Percentiles rank a stretch among this genome's conserved stretches.
These are phyloP conservation scores for Carcinoscorpius rotundicauda DNA, from an alignment of 1,140 invertebrate genomes.

Conservation along the genomic window DNA sequence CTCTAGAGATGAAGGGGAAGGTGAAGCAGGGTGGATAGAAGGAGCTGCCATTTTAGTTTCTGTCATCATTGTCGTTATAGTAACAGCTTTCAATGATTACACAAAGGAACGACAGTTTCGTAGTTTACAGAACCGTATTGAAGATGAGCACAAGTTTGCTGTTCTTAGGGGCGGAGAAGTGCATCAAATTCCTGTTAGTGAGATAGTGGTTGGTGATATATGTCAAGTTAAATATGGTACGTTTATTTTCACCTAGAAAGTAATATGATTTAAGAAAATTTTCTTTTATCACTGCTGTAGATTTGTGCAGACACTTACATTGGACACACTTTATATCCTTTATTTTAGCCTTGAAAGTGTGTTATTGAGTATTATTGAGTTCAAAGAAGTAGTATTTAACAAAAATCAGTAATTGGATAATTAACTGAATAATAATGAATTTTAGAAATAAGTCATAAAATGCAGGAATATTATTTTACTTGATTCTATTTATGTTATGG, in stretches of 20 bases:
- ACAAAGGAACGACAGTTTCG: constrained; percentile 96
- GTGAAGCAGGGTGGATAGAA: constrained; percentile 94
- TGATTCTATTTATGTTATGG: too few species aligned
- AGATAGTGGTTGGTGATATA: constrained; percentile 97
- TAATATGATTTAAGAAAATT: too few species aligned
- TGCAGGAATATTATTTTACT: too few species aligned
- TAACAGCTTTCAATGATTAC: constrained; percentile 98
- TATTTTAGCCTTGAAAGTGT: too few species aligned
- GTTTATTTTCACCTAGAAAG: not conserved
- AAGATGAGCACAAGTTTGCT: constrained; percentile 96
- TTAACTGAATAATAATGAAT: too few species aligned
- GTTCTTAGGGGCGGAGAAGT: constrained; percentile 86
- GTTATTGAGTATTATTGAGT: too few species aligned
- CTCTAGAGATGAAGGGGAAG: constrained; percentile 57
- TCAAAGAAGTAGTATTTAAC: too few species aligned
- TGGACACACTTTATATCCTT: too few species aligned
- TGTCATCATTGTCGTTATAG: constrained; percentile 94
- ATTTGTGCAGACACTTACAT: too few species aligned
- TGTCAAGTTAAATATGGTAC: constrained; percentile 87
- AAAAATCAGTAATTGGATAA: too few species aligned
- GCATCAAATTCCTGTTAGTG: constrained; percentile 87
- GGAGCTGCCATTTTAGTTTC: constrained; percentile 94
- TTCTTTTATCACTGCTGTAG: too few species aligned
- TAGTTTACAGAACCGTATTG: constrained; percentile 93
- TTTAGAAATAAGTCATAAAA: too few species aligned